These are phyloP conservation scores for Beris morrisii DNA, from an alignment of 2,888 invertebrate genomes.

Conservation along the genomic window DNA sequence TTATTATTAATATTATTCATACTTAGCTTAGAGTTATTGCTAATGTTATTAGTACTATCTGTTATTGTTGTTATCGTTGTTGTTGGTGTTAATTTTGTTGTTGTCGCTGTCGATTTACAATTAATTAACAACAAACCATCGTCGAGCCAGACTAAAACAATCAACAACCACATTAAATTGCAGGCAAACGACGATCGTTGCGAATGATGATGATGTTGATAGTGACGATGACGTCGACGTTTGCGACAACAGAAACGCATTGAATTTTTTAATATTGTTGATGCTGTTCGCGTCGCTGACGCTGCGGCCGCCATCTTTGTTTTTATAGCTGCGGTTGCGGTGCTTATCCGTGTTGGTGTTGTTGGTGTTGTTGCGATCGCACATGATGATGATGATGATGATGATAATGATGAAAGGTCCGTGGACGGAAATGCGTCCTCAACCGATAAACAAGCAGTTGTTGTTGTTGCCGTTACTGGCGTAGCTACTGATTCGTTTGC, in stretches of 20 bases:
- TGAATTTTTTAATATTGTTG: neutral
- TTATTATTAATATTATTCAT: constrained; percentile 33
- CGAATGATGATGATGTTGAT: constrained; percentile 19
- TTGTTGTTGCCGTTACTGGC: neutral
- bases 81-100: constrained; percentile 25
- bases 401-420: neutral
- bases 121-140: constrained; percentile 48
- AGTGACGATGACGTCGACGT: neutral
- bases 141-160: constrained; percentile 53
- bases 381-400: neutral
- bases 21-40: constrained; percentile 23
- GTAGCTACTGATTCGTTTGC: neutral
- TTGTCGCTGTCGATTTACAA: constrained; percentile 43
- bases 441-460: neutral
- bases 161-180: constrained; percentile 51
- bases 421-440: neutral
- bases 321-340: neutral
- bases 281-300: neutral
- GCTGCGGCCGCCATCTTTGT: neutral
- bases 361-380: neutral
- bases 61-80: constrained; percentile 42
- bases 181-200: constrained; percentile 34
- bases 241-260: neutral
- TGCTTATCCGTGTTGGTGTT: neutral
- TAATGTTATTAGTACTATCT: constrained; percentile 30